Percentiles rank a stretch among this genome's conserved stretches.
Evolutionary conservation across 2,113 vertebrate species (phyloP).

Genomic region (Protobothrops mucrosquamatus): DNA sequence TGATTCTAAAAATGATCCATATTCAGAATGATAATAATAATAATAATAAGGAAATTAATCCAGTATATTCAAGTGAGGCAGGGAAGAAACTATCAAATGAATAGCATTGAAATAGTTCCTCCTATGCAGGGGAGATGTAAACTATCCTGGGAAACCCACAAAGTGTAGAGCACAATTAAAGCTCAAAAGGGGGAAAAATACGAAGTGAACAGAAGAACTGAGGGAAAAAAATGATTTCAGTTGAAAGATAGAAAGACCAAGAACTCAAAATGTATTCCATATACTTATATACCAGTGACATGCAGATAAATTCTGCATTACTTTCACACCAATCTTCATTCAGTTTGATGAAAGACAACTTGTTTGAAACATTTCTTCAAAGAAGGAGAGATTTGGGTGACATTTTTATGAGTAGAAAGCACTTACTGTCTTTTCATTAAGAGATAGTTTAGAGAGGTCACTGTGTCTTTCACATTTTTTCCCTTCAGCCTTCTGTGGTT

Average conservation of each 20-base stretch:
- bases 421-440: background rate
- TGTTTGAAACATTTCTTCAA: background rate
- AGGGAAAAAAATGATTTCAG: background rate
- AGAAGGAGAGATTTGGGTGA: background rate
- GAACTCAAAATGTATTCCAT: background rate
- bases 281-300: background rate
- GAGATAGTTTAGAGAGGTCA: background rate
- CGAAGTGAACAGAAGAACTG: background rate
- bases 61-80: background rate
- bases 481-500: background rate
- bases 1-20: rapidly evolving
- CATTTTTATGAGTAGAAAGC: background rate
- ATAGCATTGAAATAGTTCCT: background rate
- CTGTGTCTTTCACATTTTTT: background rate
- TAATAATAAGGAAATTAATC: background rate
- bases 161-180: background rate
- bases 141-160: background rate
- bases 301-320: background rate
- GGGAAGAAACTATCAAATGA: background rate
- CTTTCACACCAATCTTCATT: background rate
- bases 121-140: background rate
- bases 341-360: background rate
- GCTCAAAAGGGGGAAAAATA: background rate
- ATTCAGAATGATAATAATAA: rapidly evolving
- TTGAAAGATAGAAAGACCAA: background rate